These are phyloP conservation scores for Pherbina coryleti DNA, from an alignment of 2,888 invertebrate species.

Conservation along the genomic window DNA sequence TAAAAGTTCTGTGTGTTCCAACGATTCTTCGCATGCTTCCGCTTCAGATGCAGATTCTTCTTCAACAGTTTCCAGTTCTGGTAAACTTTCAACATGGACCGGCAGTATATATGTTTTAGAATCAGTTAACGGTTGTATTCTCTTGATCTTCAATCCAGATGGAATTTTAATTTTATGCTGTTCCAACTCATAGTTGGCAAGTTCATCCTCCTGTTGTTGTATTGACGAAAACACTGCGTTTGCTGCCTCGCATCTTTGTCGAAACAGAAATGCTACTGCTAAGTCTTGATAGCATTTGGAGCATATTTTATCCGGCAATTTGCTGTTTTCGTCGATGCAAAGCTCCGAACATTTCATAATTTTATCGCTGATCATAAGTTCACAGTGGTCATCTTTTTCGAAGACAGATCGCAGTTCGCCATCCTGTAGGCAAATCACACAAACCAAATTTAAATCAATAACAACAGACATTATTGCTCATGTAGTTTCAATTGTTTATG, in stretches of 20 bases:
- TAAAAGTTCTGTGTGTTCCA: constrained; percentile 24
- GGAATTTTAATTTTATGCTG: constrained; percentile 57
- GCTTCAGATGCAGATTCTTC: constrained; percentile 36
- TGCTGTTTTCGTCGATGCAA: constrained; percentile 52
- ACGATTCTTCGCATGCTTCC: constrained; percentile 28
- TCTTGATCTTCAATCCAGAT: constrained; percentile 57
- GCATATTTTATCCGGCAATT: constrained; percentile 66
- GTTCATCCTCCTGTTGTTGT: constrained; percentile 44
- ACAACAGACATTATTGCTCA: constrained; percentile 45
- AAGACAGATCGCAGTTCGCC: constrained; percentile 60
- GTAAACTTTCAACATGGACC: constrained; percentile 15
- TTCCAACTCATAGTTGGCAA: constrained; percentile 46
- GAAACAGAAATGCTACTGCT: constrained; percentile 64
- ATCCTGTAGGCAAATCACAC: constrained; percentile 64
- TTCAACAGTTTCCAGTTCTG: constrained; percentile 9
- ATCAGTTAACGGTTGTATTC: constrained; percentile 42
- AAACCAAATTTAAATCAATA: constrained; percentile 64
- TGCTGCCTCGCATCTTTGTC: constrained; percentile 64
- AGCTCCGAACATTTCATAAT: constrained; percentile 63
- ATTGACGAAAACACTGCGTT: constrained; percentile 61
- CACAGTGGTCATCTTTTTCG: constrained; percentile 55
- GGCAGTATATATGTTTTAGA: constrained; percentile 36
- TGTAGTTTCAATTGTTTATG: neutral
- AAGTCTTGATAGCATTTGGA: constrained; percentile 61
- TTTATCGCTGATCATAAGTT: constrained; percentile 62